These are phyloP conservation scores for Cyanoliseus patagonus DNA, from an alignment of 2,113 vertebrate species.

Conservation along the genomic window DNA sequence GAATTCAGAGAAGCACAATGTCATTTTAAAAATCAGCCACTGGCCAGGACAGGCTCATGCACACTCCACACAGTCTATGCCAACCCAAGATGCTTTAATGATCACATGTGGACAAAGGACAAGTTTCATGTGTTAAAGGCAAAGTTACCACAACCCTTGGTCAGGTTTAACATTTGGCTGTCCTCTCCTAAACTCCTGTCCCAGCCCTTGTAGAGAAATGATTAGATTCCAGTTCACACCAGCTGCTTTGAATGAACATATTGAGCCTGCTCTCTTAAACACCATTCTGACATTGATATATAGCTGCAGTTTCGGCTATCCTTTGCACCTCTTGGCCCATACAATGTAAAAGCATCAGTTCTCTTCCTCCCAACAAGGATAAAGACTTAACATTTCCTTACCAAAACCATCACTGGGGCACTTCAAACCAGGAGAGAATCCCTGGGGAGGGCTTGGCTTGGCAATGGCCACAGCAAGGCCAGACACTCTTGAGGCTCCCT, in stretches of 20 bases:
- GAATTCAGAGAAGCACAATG: not conserved
- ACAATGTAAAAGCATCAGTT: not conserved
- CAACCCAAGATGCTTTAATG: not conserved
- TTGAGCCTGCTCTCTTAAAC: not conserved
- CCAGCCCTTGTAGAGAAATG: not conserved
- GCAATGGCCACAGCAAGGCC: slow-evolving; percentile 85
- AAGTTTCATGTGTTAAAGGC: not conserved
- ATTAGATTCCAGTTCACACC: not conserved
- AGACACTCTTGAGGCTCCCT: slow-evolving; percentile 79
- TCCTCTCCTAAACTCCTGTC: too few relatives aligned
- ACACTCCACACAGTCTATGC: fast-evolving
- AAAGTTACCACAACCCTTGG: not conserved
- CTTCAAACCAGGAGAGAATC: slow-evolving; percentile 83
- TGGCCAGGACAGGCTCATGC: too few relatives aligned
- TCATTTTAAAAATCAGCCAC: not conserved
- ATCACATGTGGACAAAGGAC: not conserved
- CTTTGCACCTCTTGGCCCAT: not conserved
- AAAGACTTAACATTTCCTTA: slow-evolving; percentile 3
- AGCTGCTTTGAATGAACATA: not conserved
- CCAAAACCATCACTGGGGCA: slow-evolving; percentile 91
- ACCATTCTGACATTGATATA: not conserved
- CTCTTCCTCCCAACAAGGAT: too few relatives aligned
- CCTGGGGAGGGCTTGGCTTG: slow-evolving; percentile 62
- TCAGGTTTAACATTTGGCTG: not conserved
- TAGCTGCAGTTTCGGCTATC: not conserved